Percentiles rank a stretch among this genome's conserved stretches.
Evolutionary conservation across 2,113 vertebrate genomes (phyloP).

Genomic region (Spea bombifrons): DNA sequence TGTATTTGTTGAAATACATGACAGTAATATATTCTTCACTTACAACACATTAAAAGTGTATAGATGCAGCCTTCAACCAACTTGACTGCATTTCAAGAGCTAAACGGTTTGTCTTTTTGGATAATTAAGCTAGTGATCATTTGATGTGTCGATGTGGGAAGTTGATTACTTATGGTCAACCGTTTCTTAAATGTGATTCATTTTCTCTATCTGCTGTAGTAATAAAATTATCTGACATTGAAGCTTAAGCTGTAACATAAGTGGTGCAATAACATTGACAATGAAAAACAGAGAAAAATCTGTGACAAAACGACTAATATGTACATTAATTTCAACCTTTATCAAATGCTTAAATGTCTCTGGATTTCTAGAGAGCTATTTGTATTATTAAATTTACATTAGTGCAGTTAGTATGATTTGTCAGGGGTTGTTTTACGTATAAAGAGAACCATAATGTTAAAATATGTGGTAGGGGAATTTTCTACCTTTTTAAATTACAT

Average conservation of each 20-base stretch:
- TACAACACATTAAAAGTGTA: conserved; percentile 7
- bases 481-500: too few species aligned
- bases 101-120: conserved; percentile 29
- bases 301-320: background rate
- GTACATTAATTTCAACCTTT: background rate
- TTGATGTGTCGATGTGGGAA: conserved; percentile 3
- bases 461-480: too few species aligned
- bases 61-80: conserved; percentile 1
- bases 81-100: background rate
- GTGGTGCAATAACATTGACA: background rate
- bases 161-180: conserved; percentile 21
- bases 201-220: conserved; percentile 7
- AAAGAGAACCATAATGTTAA: too few species aligned
- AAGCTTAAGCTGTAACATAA: background rate
- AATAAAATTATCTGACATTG: background rate
- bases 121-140: conserved; percentile 25
- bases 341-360: too few species aligned
- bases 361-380: too few species aligned
- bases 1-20: background rate
- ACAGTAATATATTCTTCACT: background rate
- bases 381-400: too few species aligned
- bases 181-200: conserved; percentile 13
- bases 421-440: too few species aligned
- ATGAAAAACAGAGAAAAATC: background rate
- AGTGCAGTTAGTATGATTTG: too few species aligned